Evolutionary conservation across 2,797 vertebrate species (phyloP).

Genomic region (Molossus alvarezi): DNA sequence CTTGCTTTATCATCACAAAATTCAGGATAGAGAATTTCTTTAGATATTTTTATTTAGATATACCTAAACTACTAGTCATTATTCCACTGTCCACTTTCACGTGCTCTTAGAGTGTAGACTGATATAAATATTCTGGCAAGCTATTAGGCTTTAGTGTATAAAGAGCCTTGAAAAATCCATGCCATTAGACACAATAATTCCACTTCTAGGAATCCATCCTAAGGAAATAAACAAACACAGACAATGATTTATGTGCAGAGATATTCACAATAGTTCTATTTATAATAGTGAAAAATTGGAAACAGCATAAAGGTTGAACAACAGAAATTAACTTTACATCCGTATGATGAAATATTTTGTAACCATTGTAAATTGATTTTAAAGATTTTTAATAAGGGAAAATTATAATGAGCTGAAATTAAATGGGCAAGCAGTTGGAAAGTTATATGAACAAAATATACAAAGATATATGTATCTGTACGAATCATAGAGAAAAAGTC

Average conservation of each 20-base stretch:
- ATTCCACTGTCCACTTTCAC: conserved; percentile 15
- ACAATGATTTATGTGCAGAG: conserved; percentile 74
- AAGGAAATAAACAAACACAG: conserved; percentile 80
- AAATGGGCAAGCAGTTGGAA: conserved; percentile 30
- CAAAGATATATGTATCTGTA: neutral
- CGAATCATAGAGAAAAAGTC: neutral
- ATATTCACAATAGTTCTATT: conserved; percentile 72
- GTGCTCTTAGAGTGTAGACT: neutral
- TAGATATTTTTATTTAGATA: conserved; percentile 48
- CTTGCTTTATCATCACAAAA: conserved; percentile 55
- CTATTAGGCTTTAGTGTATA: conserved; percentile 67
- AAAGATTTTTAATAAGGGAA: conserved; percentile 50
- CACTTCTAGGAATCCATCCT: conserved; percentile 79
- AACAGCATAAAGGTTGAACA: conserved; percentile 57
- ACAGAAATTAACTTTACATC: conserved; percentile 57
- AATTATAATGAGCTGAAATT: conserved; percentile 26
- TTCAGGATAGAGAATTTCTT: neutral
- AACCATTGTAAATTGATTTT: conserved; percentile 53
- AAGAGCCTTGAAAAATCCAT: conserved; percentile 68
- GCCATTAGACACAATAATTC: conserved; percentile 78
- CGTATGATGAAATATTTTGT: conserved; percentile 52
- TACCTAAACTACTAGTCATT: conserved; percentile 28
- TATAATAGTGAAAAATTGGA: conserved; percentile 77
- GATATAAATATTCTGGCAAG: conserved; percentile 71
- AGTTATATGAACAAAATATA: neutral